Base-by-base conservation (phyloP, 2,797 vertebrate species). In the Ataeniobius toweri region DNA sequence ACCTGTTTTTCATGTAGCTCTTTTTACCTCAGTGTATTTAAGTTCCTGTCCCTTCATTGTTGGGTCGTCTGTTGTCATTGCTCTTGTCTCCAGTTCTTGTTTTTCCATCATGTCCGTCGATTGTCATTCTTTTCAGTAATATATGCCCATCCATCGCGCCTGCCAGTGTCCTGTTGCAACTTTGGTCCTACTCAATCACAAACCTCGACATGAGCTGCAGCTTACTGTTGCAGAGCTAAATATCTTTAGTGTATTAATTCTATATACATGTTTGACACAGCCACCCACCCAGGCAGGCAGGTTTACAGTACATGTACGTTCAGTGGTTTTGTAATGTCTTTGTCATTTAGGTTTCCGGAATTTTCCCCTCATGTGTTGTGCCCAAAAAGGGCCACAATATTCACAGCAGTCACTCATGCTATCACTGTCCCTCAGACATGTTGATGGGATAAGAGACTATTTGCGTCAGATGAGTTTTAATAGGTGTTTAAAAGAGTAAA, bases 391-490 rank as follows among this genome's bases (percentile, higher is more conserved):
- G 7, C 7, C 48, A 39, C 72, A 74, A 74, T 61, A 7, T 31
- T 82, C 56, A 48, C 31, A 2, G 58, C 78, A 75, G 56, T 59
- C 24, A 4, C n/a, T 36, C 24, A 26, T 65, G 18, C 48, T 55
- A 36, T 59, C 68, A 9, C 74, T 65, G 85, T 90, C 89, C 78
- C 79, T 87, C 74, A 41, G 85, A 85, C 79, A 86, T 83, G 88
- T 85, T 92, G 83, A 88, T 87, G 67, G 78, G 85, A 88, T 87
- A 83, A 80, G 73, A 28, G 79, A 77, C 85, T 74, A 83, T 89
- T 88, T 89, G 86, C 86, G 87, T 89, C 86, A 88, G 88, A 88
- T 78, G 79, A 84, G 76, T 71, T 91, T 91, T 89, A 92, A 92
- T 90, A 74, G 85, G 83, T 69, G 81, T 78, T 79, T 84, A 55